These are phyloP conservation scores for Sphenodon punctatus DNA, from an alignment of 2,797 vertebrate genomes.

Conservation along the genomic window DNA sequence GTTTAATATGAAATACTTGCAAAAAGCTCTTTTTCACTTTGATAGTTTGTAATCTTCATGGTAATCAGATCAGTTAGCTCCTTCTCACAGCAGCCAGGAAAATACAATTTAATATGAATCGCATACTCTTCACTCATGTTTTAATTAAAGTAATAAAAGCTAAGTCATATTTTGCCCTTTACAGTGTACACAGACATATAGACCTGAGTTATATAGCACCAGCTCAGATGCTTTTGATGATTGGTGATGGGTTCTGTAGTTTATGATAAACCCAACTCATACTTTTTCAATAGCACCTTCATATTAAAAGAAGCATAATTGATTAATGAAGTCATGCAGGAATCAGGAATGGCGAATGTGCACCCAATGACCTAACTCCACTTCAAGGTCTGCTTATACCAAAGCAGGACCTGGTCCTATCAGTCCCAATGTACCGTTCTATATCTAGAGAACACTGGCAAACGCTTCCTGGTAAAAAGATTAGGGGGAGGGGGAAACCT, in stretches of 20 bases:
- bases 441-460: too few relatives aligned
- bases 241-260: slow-evolving; percentile 5
- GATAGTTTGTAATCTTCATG: slow-evolving; percentile 78
- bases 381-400: neutral
- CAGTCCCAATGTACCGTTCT: rapidly evolving
- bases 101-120: slow-evolving; percentile 73
- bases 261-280: neutral
- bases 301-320: neutral
- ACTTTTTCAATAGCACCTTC: neutral
- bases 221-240: neutral
- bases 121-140: slow-evolving; percentile 69
- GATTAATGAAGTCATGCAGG: neutral
- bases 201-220: slow-evolving; percentile 31
- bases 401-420: neutral
- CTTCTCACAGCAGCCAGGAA: slow-evolving; percentile 56
- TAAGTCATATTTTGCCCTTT: slow-evolving; percentile 74
- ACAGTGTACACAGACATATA: slow-evolving; percentile 51
- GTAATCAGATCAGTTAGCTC: slow-evolving; percentile 74
- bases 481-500: rapidly evolving
- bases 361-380: neutral
- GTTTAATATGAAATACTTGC: slow-evolving; percentile 79
- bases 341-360: neutral
- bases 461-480: too few relatives aligned
- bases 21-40: slow-evolving; percentile 77
- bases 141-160: slow-evolving; percentile 81